Base-by-base conservation (phyloP, 2,113 vertebrate genomes). In the Gobiocypris rarus region DNA sequence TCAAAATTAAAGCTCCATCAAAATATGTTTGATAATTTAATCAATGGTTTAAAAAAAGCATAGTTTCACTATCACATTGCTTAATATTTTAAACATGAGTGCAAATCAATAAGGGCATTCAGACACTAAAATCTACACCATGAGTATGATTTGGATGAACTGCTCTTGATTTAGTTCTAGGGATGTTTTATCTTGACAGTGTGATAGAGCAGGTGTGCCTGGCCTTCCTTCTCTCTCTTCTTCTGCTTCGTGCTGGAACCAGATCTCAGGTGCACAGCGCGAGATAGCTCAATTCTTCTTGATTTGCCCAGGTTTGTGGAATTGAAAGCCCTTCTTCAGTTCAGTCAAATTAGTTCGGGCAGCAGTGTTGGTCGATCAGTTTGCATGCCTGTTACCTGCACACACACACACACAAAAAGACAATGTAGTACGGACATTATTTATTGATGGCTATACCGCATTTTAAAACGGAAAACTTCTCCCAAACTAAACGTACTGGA, bases 281-380 rank as follows among this genome's bases (percentile, higher is more conserved):
- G 93, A 77, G 94, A 93, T 70, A 94, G 94, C 84, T 94, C 94
- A 9, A 93, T 88, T 75, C 91, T 91, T 65, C 91, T 91, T 59
- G 92, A 88, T 87, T 93, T 87, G 63, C 93, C 91, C 85, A 95
- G 92, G 87, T 95, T 93, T 93, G 89, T 93, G 95, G 89, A 94
- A 94, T 83, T 94, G 92, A 84, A 96, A 94, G 91, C 96, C 94
- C 84, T 69, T 69, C 65, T 94, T 93, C 84, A 94, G 91, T 92
- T 95, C 94, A 28, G 93, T 96, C 90, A 95, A 95, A 89, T 92
- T 93, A 83, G 93, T 94, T 88, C 94, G 93, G 14, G 91, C 90
- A 86, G 90, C 83, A 70, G 84, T 82, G 77, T 31, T 86, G 3
- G 87, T 45, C 59, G 91, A 90, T 78, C 93, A 92, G 85, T 79